Evolutionary conservation across 2,113 vertebrate species (phyloP), one percentile per base, ranked within the genome.

Genomic region (Pterocles burchelli): DNA sequence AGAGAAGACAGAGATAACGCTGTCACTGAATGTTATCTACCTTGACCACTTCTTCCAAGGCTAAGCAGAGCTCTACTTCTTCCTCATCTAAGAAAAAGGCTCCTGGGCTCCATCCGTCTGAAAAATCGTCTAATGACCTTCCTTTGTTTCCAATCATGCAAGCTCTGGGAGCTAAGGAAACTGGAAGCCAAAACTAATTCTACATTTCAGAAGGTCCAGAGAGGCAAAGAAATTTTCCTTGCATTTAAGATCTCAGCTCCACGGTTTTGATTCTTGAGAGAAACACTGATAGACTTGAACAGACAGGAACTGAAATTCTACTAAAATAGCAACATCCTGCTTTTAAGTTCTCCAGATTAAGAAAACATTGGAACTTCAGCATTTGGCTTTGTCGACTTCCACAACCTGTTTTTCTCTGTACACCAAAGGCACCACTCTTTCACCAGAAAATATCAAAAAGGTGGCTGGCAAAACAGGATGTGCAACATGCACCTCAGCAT

Each of bases 261-360:
- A 74, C 36, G 43, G 16, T 66, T 88, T 88, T 59, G 29, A 14
- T 67, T 83, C 19, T 57, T 31, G 25, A 86, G 48, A 77, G 21
- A 91, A 52, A 71, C 58, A n/a, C 33, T 45, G 85, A 79, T 66
- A 89, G 52, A 72, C 62, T 87, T 31, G 41, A 75, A 61, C 33
- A 88, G 78, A 86, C 75, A 79, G 88, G 78, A 96, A 93, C 67
- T 85, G 54, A 83, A 93, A 83, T 80, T 59, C 43, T 83, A 13
- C 55, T 86, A 71, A 94, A 91, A 95, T 63, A 95, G 65, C 43
- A 92, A 90, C 83, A 93, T 86, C 91, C 91, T 89, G 80, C 73
- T 80, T 91, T 80, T 57, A 63, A 74, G 26, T 86, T 86, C 95
- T 90, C 48, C 26, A 72, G 86, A 88, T 41, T 48, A 57, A 92